phyloP scores from a whole-genome alignment of 2,797 vertebrate species.

The Selene dorsalis region DNA sequence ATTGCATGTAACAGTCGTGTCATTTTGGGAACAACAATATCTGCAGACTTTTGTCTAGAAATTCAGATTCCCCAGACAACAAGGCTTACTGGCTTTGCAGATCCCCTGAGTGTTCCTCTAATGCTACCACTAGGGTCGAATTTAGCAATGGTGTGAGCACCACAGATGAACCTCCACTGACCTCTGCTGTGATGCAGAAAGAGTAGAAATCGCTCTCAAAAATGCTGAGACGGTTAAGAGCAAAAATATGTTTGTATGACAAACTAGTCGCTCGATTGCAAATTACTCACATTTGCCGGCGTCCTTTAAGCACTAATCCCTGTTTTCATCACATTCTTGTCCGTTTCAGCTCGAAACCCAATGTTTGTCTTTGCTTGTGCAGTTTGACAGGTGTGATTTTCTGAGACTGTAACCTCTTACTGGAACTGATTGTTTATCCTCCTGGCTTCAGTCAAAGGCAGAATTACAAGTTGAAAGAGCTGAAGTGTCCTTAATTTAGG shows the following conservation, averaged over 20 bases:
- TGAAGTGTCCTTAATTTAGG: not conserved
- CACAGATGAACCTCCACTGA: not conserved
- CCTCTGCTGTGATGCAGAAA: not conserved
- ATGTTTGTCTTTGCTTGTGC: no score
- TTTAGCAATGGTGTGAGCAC: not conserved
- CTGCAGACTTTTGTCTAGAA: not conserved
- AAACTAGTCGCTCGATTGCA: not conserved
- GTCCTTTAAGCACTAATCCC: not conserved
- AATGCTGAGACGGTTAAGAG: not conserved
- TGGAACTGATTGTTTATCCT: not conserved
- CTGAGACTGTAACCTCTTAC: not conserved
- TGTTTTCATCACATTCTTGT: not conserved
- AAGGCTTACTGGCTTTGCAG: not conserved
- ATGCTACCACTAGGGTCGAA: not conserved
- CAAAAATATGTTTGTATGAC: not conserved
- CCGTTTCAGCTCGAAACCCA: no score
- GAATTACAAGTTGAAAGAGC: not conserved
- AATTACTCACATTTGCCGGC: not conserved
- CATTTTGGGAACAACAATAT: not conserved
- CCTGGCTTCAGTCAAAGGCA: slow-evolving; percentile 1
- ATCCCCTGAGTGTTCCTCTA: slow-evolving; percentile 5
- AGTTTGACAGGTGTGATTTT: not conserved
- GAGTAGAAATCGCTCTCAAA: not conserved
- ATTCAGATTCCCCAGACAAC: not conserved
- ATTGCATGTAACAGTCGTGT: not conserved